Conservation (phyloP, 2,888 invertebrate species). For the Oxyscelio sp. region DNA sequence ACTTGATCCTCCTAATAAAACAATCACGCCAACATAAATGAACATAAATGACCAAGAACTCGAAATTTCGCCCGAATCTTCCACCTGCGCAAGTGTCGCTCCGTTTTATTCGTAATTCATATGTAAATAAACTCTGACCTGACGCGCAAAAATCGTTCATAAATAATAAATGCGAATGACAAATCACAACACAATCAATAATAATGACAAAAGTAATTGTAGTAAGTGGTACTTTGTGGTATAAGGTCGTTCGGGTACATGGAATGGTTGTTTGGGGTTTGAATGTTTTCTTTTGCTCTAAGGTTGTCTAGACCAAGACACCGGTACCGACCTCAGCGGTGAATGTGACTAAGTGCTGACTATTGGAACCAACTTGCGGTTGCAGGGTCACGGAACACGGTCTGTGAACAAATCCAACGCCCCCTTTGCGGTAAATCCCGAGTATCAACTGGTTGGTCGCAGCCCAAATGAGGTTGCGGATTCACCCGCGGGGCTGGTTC, state of each 20-base stretch:
- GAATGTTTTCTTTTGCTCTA: slow-evolving; percentile 3
- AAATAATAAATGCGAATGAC: slow-evolving; percentile 65
- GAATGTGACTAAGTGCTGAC: slow-evolving; percentile 92
- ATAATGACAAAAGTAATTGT: slow-evolving; percentile 61
- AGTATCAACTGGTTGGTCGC: slow-evolving; percentile 86
- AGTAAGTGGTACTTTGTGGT: slow-evolving; percentile 30
- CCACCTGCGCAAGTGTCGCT: slow-evolving; percentile 28
- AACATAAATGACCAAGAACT: too few relatives aligned
- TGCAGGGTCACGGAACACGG: slow-evolving; percentile 83
- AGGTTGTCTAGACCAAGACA: slow-evolving; percentile 91
- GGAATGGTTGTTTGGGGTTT: too few relatives aligned
- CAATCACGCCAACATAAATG: too few relatives aligned
- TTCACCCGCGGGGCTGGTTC: slow-evolving; percentile 93
- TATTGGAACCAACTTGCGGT: slow-evolving; percentile 79
- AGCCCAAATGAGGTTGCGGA: slow-evolving; percentile 91
- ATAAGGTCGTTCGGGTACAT: slow-evolving; percentile 4
- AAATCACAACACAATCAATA: slow-evolving; percentile 70
- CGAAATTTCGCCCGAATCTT: slow-evolving; percentile 27
- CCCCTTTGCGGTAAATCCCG: slow-evolving; percentile 86
- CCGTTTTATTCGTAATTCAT: slow-evolving; percentile 67
- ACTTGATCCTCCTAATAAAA: too few relatives aligned
- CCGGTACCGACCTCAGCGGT: slow-evolving; percentile 97
- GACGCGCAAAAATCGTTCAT: slow-evolving; percentile 46
- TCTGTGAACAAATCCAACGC: slow-evolving; percentile 80
- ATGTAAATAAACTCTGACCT: slow-evolving; percentile 53